Percentiles rank a stretch among this genome's conserved stretches.
These are phyloP conservation scores for Cyprinus carpio DNA, from an alignment of 2,113 vertebrate species.

Conservation along the genomic window DNA sequence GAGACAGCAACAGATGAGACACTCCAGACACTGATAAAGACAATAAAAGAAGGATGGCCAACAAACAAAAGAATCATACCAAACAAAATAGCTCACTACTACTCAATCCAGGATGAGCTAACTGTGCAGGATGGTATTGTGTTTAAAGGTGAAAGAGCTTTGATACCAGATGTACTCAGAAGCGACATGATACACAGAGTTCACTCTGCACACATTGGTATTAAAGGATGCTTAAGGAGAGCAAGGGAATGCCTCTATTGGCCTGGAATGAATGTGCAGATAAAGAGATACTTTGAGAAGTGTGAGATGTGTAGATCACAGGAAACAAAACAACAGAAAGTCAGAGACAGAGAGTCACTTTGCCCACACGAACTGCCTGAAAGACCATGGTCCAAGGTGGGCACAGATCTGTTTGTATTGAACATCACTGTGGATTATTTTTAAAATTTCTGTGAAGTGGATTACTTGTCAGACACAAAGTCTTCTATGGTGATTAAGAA, in stretches of 20 bases:
- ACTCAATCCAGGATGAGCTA: conserved; percentile 19
- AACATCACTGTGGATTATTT: no score
- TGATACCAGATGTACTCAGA: conserved; percentile 30
- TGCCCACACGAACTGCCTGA: no score
- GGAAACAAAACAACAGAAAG: no score
- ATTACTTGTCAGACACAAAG: no score
- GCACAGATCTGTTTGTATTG: no score
- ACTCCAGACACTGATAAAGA: conserved; percentile 17
- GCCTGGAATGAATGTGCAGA: conserved; percentile 27
- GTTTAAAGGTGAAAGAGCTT: conserved; percentile 24
- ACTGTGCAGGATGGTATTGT: conserved; percentile 15
- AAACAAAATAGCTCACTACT: neutral
- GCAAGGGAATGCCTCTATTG: conserved; percentile 45
- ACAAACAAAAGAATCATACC: neutral
- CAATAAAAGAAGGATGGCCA: conserved; percentile 32
- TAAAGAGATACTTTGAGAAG: conserved; percentile 39
- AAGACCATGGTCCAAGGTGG: no score
- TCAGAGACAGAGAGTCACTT: no score
- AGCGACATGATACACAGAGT: neutral
- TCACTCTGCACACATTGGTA: conserved; percentile 34
- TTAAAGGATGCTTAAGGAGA: conserved; percentile 32
- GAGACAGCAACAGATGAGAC: neutral
- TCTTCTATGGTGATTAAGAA: no score
- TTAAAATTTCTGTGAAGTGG: no score
- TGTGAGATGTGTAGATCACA: neutral